Conservation (phyloP, 2,113 vertebrate genomes). For the Herpetotheres cachinnans region DNA sequence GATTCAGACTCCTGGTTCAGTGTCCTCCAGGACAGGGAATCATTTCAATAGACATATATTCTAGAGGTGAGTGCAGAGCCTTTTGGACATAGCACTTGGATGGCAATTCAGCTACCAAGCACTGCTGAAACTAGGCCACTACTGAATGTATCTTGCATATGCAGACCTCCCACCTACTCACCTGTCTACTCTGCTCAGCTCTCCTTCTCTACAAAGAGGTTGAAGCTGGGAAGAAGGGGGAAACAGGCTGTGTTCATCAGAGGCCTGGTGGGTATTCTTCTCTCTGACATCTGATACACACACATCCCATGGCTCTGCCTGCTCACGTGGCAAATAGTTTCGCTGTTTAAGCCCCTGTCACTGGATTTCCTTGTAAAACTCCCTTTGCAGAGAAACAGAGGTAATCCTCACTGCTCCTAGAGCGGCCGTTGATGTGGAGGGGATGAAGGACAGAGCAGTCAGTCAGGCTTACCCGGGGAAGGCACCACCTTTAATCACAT, state of each 20-base stretch:
- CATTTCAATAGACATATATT: background rate
- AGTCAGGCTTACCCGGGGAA: conserved; percentile 5
- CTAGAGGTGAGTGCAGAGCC: background rate
- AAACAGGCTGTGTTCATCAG: background rate
- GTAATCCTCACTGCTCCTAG: background rate
- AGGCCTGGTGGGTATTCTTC: background rate
- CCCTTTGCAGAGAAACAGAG: background rate
- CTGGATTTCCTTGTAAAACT: background rate
- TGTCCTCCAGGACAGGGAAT: background rate
- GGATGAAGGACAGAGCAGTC: conserved; percentile 23
- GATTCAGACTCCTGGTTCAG: background rate
- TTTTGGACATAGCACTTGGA: background rate
- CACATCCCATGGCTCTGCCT: background rate
- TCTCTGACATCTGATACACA: background rate
- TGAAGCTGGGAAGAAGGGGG: background rate
- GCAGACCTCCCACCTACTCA: background rate
- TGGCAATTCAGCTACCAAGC: background rate
- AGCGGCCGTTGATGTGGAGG: background rate
- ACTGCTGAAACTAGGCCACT: background rate
- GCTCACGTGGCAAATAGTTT: background rate
- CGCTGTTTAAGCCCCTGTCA: background rate
- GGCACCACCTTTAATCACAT: conserved; percentile 46
- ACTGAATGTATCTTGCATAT: background rate
- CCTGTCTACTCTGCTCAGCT: background rate
- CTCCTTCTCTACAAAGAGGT: background rate